Base-by-base conservation (phyloP, 1,140 invertebrate genomes). In the Rhynchophorus ferrugineus region DNA sequence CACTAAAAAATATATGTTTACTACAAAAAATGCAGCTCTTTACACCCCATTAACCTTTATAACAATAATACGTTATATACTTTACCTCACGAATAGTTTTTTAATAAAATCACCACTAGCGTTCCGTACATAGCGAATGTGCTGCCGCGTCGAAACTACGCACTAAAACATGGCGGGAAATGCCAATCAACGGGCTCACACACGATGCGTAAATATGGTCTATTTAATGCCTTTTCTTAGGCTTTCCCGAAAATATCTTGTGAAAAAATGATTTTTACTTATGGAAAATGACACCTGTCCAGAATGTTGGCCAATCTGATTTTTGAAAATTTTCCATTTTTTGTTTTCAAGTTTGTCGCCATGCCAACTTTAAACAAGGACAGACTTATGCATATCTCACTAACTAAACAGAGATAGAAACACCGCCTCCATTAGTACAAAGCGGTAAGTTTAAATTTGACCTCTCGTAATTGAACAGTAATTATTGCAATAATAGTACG, bases 61-160 rank as follows among this genome's bases (percentile, higher is more conserved):
- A 49, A 20, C 18, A 49, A 55, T 18, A 55, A 49, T 18, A 36
- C 14, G 13, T 8, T n/a, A 14, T 18, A 24, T 55, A 44, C 34
- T 51, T 43, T 56, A 50, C 48, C 54, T 51, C 47, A 56, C 44
- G 34, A 56, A 48, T 6, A 56, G 44, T 51, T 20, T 51, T 56
- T 56, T 17, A 47, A 29, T n/a, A 57, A 49, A 57, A 51, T 60
- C 56, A 59, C 59, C 35, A 58, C 53, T 49, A 61, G 56, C 57
- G 54, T 60, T 59, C 59, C 53, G 53, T 57, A 44, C 61, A 62
- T 62, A 49, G 48, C 59, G 59, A 62, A 38, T 49, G 57, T 62
- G 59, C 61, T 62, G 61, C 59, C 45, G 51, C 55, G 54, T 45
- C 48, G n/a, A 56, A 17, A 37, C 9, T 17, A 20, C 29, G 44